phyloP scores from a whole-genome alignment of 1,140 invertebrate species.

The Drosophila orena region DNA sequence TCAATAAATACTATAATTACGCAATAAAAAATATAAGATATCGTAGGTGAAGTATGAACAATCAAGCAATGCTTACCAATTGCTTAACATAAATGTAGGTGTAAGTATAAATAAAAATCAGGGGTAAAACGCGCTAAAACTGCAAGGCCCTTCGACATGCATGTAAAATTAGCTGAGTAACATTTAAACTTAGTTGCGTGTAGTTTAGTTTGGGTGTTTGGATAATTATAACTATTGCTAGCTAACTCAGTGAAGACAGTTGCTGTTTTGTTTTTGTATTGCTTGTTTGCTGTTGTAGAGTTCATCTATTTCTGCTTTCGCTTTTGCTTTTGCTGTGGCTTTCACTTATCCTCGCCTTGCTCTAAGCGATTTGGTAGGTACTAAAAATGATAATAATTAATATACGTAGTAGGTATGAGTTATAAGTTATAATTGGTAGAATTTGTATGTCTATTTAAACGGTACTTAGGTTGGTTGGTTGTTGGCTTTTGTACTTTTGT shows the following conservation, averaged over 20 bases:
- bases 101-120: constrained; percentile 32
- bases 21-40: constrained; percentile 19
- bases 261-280: constrained; percentile 59
- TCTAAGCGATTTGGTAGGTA: constrained; percentile 57
- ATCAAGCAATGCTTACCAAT: constrained; percentile 61
- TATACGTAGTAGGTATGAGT: constrained; percentile 51
- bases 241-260: constrained; percentile 67
- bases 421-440: constrained; percentile 52
- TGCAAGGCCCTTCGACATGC: constrained; percentile 5
- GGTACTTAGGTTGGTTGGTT: constrained; percentile 83
- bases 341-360: constrained; percentile 27
- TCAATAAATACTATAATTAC: constrained; percentile 49
- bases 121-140: constrained; percentile 20
- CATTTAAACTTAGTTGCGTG: constrained; percentile 29
- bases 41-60: constrained; percentile 16
- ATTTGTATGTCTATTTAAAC: constrained; percentile 75
- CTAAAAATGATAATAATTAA: constrained; percentile 63
- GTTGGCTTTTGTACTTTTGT: constrained; percentile 84
- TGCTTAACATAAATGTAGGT: constrained; percentile 17
- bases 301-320: constrained; percentile 28
- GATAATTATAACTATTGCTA: constrained; percentile 50
- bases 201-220: constrained; percentile 8
- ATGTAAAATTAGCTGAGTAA: constrained; percentile 47
- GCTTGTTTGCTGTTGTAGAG: constrained; percentile 49
- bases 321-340: constrained; percentile 12